These are phyloP conservation scores for Plecturocebus donacophilus DNA, from an alignment of 2,113 vertebrate species.

Conservation along the genomic window DNA sequence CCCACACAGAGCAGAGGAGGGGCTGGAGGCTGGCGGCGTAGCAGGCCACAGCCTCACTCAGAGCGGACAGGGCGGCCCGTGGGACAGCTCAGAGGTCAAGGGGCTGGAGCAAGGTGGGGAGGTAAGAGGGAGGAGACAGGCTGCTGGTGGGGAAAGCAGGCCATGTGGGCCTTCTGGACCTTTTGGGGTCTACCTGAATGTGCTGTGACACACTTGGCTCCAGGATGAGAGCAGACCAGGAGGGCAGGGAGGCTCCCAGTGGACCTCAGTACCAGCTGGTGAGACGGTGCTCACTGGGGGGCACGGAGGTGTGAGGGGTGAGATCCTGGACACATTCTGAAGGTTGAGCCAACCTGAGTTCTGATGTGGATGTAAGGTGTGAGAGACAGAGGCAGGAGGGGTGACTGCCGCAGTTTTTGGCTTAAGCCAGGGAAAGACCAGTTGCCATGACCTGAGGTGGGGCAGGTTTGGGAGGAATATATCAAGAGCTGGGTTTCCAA, in stretches of 20 bases:
- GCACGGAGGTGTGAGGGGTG: not conserved
- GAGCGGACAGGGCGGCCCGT: not conserved
- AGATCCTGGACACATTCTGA: not conserved
- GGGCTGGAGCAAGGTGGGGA: too few species aligned
- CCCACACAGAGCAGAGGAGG: not conserved
- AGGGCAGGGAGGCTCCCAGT: not conserved
- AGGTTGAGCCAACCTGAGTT: not conserved
- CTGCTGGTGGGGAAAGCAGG: not conserved
- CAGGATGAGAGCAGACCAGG: not conserved
- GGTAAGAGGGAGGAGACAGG: not conserved
- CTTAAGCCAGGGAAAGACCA: not conserved
- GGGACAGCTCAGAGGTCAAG: not conserved
- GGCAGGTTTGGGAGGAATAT: not conserved
- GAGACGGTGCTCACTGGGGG: not conserved
- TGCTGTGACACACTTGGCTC: fast-evolving
- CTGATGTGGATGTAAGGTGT: not conserved
- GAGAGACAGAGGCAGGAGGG: not conserved
- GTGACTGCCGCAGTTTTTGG: not conserved
- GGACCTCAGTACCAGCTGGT: not conserved
- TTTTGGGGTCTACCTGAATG: not conserved
- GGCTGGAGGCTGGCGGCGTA: not conserved
- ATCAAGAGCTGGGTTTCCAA: too few species aligned
- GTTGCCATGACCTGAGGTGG: not conserved
- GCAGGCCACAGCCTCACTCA: not conserved
- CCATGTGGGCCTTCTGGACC: not conserved